phyloP scores from a whole-genome alignment of 2,888 invertebrate genomes.

The Ypsolopha sequella region DNA sequence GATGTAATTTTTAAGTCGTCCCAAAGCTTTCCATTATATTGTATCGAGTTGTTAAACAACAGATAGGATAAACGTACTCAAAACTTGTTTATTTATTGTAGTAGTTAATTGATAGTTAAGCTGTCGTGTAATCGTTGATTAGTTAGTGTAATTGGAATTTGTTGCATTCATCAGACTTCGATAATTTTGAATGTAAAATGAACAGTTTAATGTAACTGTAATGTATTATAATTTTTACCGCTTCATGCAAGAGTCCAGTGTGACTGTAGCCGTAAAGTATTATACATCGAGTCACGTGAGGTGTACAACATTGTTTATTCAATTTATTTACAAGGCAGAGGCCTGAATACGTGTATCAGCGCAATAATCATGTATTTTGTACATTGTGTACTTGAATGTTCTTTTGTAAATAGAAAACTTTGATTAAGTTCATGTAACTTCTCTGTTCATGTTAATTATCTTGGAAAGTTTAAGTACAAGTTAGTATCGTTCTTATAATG shows the following conservation, averaged over 20 bases:
- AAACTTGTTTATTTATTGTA: slow-evolving; percentile 10
- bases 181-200: background rate
- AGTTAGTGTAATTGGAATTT: slow-evolving; percentile 15
- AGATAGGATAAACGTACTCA: background rate
- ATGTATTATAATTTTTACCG: slow-evolving; percentile 1
- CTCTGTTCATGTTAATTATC: slow-evolving; percentile 7
- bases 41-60: background rate
- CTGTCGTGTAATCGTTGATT: slow-evolving; percentile 30
- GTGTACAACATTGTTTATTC: background rate
- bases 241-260: background rate
- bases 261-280: background rate
- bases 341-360: slow-evolving; percentile 32
- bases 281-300: background rate
- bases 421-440: slow-evolving; percentile 20
- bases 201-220: background rate
- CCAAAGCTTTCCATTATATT: background rate
- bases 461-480: slow-evolving; percentile 31
- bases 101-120: slow-evolving; percentile 29
- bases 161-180: background rate
- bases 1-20: background rate
- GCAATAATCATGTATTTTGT: slow-evolving; percentile 45
- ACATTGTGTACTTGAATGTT: slow-evolving; percentile 34
- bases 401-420: slow-evolving; percentile 45
- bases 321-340: background rate
- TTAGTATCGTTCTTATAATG: slow-evolving; percentile 19